Base-by-base conservation (phyloP, 2,113 vertebrate species). In the Procavia capensis region DNA sequence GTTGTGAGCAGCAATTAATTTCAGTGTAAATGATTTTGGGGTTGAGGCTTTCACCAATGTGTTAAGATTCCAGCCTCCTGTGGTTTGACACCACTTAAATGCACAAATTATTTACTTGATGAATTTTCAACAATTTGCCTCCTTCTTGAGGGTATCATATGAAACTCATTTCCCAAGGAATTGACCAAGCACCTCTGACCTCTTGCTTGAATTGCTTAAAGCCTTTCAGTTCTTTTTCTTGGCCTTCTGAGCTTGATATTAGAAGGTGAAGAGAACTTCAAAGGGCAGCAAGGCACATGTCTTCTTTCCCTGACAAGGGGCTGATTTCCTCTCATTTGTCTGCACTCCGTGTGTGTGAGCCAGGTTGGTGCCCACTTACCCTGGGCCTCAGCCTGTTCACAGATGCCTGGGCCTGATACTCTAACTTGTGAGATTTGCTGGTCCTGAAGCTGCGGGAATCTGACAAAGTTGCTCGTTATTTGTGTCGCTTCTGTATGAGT, bases 161-260 rank as follows among this genome's bases (percentile, higher is more conserved):
- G 92, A 89, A 96, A 91, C 72, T 95, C 63, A 93, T 97, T 97
- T 95, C 61, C 82, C 31, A 59, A 88, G 74, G 45, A 96, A 88
- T 36, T 94, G 95, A 94, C 88, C 84, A 50, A n/a, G 50, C 64
- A 82, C 39, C 91, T 78, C 84, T 88, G 87, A 93, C 64, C 93
- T 84, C 68, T 91, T 54, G 85, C 76, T 41, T 95, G 94, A 81
- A n/a, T 92, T 76, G 81, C 57, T 95, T 91, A 81, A 92, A 95
- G 90, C 29, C 85, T 50, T 85, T 41, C 24, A 14, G 29, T 47
- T 93, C 57, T 66, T 90, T 93, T 57, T 74, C 76, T 54, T 29
- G 70, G 78, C 29, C 74, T 88, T 83, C 39, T 57, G 22, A 16
- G 91, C 66, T 57, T 54, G 19, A 27, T 75, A 47, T 45, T 47